Evolutionary conservation across 1,140 invertebrate genomes (phyloP).

Genomic region (Drosophila ercepeae): DNA sequence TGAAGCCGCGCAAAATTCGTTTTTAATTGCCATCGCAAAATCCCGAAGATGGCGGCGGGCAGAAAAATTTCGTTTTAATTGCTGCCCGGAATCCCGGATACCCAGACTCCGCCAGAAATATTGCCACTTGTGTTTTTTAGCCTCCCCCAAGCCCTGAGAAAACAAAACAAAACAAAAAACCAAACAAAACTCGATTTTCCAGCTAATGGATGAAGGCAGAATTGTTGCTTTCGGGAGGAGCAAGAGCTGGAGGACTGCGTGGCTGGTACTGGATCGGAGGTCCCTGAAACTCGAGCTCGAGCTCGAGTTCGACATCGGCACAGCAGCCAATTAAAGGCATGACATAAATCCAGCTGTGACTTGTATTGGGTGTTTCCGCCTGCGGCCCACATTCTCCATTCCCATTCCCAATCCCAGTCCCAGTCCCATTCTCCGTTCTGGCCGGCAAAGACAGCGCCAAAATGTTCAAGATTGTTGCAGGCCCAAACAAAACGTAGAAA

Average conservation of each 20-base stretch:
- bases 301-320: conserved; percentile 62
- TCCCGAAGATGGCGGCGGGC: conserved; percentile 70
- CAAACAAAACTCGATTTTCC: conserved; percentile 68
- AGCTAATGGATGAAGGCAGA: conserved; percentile 74
- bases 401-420: conserved; percentile 8
- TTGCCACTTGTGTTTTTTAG: conserved; percentile 76
- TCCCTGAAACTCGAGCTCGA: conserved; percentile 3
- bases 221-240: conserved; percentile 48
- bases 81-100: conserved; percentile 36
- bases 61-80: conserved; percentile 80
- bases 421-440: conserved; percentile 23
- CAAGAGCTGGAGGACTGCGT: conserved; percentile 4
- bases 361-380: conserved; percentile 84
- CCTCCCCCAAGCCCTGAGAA: conserved; percentile 26
- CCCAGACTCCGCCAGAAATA: conserved; percentile 44
- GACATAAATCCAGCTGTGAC: conserved; percentile 84
- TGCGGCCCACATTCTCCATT: conserved; percentile 79
- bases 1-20: conserved; percentile 79
- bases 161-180: not conserved
- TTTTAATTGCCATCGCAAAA: conserved; percentile 75
- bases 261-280: conserved; percentile 18
- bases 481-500: conserved; percentile 62
- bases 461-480: conserved; percentile 78
- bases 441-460: conserved; percentile 63
- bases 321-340: conserved; percentile 83